Percentiles rank a stretch among this genome's conserved stretches.
Evolutionary conservation across 2,797 vertebrate species (phyloP).

Genomic region (Halcyon smyrnensis): DNA sequence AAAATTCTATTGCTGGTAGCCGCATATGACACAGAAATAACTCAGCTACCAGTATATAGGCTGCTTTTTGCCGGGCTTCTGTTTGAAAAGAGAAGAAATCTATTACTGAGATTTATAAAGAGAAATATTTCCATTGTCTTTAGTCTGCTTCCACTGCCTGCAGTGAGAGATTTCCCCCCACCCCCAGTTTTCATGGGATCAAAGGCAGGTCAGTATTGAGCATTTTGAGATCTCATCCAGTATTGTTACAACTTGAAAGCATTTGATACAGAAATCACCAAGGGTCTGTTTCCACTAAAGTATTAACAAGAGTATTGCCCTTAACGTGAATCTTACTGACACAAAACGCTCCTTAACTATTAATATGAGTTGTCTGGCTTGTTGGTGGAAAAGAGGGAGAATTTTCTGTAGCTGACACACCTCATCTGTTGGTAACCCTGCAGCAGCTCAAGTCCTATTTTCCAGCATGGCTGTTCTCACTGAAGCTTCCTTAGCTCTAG

Average conservation of each 20-base stretch:
- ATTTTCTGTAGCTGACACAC: conserved; percentile 18
- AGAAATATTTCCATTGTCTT: background rate
- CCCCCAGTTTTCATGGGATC: background rate
- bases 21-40: background rate
- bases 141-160: background rate
- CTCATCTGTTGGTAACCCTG: background rate
- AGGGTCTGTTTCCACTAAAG: background rate
- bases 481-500: background rate
- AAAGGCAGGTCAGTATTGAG: background rate
- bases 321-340: background rate
- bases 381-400: background rate
- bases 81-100: background rate
- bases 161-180: background rate
- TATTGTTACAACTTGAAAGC: background rate
- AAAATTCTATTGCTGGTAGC: background rate
- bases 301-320: background rate
- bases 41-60: background rate
- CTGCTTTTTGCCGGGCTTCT: background rate
- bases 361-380: conserved; percentile 7
- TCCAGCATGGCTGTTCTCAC: conserved; percentile 19
- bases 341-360: background rate
- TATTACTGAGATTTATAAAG: background rate
- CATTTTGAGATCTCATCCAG: background rate
- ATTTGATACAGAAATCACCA: background rate
- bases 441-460: conserved; percentile 13